Evolutionary conservation across 2,888 invertebrate genomes (phyloP).

Genomic region (Amblyjoppa fuscipennis): DNA sequence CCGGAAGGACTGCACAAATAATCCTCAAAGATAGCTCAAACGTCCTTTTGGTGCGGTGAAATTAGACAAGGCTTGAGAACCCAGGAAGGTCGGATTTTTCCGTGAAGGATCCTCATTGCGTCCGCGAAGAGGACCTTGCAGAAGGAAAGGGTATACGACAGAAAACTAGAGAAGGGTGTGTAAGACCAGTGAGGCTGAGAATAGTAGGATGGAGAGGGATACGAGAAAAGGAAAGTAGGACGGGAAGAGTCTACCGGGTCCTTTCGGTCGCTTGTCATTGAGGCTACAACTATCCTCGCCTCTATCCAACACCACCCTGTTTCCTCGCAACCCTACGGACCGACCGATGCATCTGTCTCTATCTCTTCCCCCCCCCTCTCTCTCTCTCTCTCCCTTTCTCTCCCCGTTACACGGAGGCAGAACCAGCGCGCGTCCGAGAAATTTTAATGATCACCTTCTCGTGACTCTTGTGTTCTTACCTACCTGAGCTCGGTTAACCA

Average conservation of each 20-base stretch:
- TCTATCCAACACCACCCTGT: slow-evolving; percentile 49
- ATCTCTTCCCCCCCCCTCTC: too few relatives aligned
- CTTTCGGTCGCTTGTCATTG: slow-evolving; percentile 73
- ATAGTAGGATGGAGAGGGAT: slow-evolving; percentile 39
- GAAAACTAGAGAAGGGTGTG: slow-evolving; percentile 41
- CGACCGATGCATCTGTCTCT: slow-evolving; percentile 22
- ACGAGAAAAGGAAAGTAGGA: slow-evolving; percentile 75
- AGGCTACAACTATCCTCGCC: slow-evolving; percentile 53
- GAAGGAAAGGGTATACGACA: slow-evolving; percentile 10
- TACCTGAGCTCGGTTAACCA: slow-evolving; percentile 79
- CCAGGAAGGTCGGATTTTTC: slow-evolving; percentile 49
- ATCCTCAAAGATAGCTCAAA: background rate
- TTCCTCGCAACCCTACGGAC: slow-evolving; percentile 70
- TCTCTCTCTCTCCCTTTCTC: slow-evolving; percentile 21
- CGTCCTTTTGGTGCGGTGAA: background rate
- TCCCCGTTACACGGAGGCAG: slow-evolving; percentile 59
- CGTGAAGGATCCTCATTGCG: slow-evolving; percentile 19
- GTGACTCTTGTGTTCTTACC: slow-evolving; percentile 72
- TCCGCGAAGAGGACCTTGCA: slow-evolving; percentile 4
- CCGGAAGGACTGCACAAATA: slow-evolving; percentile 15
- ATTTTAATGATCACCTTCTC: slow-evolving; percentile 80
- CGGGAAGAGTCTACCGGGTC: slow-evolving; percentile 71
- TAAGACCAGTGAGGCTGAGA: background rate
- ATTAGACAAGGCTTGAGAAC: background rate
- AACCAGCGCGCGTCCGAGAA: slow-evolving; percentile 72